Percentiles rank a stretch among this genome's conserved stretches.
Evolutionary conservation across 1,140 invertebrate genomes (phyloP).

Genomic region (Trialeurodes vaporariorum): DNA sequence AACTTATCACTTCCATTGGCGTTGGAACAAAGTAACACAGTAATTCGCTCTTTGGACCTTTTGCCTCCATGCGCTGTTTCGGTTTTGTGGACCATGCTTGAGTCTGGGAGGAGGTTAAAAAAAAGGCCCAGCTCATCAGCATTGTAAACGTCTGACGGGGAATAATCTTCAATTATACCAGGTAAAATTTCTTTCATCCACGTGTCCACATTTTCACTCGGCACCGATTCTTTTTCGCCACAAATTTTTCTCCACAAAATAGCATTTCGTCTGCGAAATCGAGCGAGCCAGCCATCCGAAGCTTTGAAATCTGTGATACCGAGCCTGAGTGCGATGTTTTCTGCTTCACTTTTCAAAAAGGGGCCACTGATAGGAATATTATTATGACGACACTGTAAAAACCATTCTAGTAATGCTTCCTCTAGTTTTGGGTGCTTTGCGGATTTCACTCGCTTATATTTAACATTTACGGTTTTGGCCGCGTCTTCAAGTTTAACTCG

Average conservation of each 20-base stretch:
- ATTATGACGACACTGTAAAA: constrained; percentile 28
- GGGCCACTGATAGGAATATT: constrained; percentile 22
- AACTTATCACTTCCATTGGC: constrained; percentile 14
- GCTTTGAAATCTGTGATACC: constrained; percentile 27
- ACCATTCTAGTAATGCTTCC: constrained; percentile 19
- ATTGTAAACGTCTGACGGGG: constrained; percentile 30
- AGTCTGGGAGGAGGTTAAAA: constrained; percentile 25
- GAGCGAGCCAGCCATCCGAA: constrained; percentile 33
- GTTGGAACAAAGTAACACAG: constrained; percentile 15
- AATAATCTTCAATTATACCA: constrained; percentile 26
- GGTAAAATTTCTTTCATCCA: constrained; percentile 18
- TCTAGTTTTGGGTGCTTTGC: not conserved
- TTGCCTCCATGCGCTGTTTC: constrained; percentile 13
- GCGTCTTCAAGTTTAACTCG: not conserved
- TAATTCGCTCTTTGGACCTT: constrained; percentile 15
- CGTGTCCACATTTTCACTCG: constrained; percentile 17
- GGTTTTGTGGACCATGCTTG: constrained; percentile 22
- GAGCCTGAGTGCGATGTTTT: constrained; percentile 25
- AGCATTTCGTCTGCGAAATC: constrained; percentile 27
- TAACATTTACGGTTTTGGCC: not conserved
- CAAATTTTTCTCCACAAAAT: constrained; percentile 22
- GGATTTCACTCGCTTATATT: constrained; percentile 2
- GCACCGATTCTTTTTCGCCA: constrained; percentile 28
- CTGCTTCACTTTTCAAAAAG: constrained; percentile 22
- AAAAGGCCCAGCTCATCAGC: constrained; percentile 29